phyloP scores from a whole-genome alignment of 2,797 vertebrate genomes.

The Ptychobarbus kaznakovi region DNA sequence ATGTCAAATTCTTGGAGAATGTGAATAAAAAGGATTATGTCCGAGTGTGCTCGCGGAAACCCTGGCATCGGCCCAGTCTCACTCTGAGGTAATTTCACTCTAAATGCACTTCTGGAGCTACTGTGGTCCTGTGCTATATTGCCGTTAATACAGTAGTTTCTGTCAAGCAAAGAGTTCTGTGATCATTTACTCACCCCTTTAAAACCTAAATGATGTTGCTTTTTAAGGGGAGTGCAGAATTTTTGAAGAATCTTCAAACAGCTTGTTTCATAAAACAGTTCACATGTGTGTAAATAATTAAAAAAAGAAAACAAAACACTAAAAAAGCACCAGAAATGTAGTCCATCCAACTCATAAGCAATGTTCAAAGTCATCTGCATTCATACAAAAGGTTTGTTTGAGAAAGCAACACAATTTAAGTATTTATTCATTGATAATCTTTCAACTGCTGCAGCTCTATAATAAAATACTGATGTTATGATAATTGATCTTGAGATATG shows the following conservation, averaged over 20 bases:
- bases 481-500: not conserved
- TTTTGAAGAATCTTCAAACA: not conserved
- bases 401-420: not conserved
- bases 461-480: not conserved
- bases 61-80: constrained; percentile 85
- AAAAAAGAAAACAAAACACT: not conserved
- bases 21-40: constrained; percentile 94
- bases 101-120: not conserved
- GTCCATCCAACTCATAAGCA: not conserved
- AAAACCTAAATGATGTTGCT: not conserved
- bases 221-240: not conserved
- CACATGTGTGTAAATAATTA: not conserved
- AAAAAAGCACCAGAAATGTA: not conserved
- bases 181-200: not conserved
- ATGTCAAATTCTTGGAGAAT: constrained; percentile 93
- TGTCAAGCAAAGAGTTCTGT: not conserved
- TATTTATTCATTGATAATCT: not conserved
- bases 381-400: not conserved
- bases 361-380: not conserved
- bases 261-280: not conserved
- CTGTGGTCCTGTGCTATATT: constrained; percentile 4
- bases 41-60: constrained; percentile 88
- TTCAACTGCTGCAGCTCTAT: not conserved
- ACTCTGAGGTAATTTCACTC: constrained; percentile 79
- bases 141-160: constrained; percentile 1